Base-by-base conservation (phyloP, 2,888 invertebrate species). In the Pachliopta kotzebuea region DNA sequence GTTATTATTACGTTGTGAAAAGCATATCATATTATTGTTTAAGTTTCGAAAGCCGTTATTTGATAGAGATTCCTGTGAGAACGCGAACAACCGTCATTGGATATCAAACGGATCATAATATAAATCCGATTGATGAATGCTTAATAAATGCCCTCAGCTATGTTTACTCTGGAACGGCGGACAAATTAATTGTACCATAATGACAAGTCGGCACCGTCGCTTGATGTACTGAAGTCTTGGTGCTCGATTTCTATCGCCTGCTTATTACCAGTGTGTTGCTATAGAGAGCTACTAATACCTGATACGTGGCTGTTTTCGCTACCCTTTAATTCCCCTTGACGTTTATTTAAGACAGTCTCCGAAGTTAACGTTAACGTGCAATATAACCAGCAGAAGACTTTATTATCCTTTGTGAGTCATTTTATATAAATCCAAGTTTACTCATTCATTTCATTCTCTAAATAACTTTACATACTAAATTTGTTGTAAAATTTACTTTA, bases 181-280 rank as follows among this genome's bases (percentile, higher is more conserved):
- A 84, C 85, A 81, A 81, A 84, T 86, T 87, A 86, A 87, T 86
- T 80, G 82, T 75, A 74, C 73, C 68, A 69, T 86, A 86, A 88
- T 88, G 83, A 87, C 80, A 84, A 80, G 83, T 69, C 81, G 80
- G 81, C 76, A 26, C 60, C 57, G 70, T 70, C 66, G 67, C 70
- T 71, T 71, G 70, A 73, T 67, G 72, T 73, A 60, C 63, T 66
- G 65, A 70, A 66, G 57, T 72, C 74, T 72, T 72, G 74, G 75
- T 75, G 74, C 69, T 73, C 67, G 73, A 72, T 77, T 75, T 74
- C 72, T 74, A 78, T 78, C 70, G 72, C 64, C 66, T 65, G 67
- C 67, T 73, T 74, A 76, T 80, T 76, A 74, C 73, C 69, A 74
- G 69, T 72, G 64, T 64, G 63, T 70, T 68, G 69, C 70, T 70